Conservation (phyloP, 1,140 invertebrate genomes). For the Aphidius gifuensis region DNA sequence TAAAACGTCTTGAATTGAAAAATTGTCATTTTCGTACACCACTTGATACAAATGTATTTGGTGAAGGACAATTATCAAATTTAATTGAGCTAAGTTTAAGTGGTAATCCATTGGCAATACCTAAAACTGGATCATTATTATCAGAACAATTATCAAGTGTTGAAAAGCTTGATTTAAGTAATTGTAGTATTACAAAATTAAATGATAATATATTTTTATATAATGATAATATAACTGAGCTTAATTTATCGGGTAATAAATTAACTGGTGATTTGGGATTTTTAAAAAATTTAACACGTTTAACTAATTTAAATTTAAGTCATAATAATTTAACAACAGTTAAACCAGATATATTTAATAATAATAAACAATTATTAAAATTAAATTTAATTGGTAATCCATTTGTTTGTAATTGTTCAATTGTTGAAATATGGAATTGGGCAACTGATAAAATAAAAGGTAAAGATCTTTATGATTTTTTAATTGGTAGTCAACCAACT, state of each 20-base stretch:
- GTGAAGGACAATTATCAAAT: slow-evolving; percentile 63
- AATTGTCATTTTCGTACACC: slow-evolving; percentile 65
- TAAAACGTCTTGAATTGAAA: slow-evolving; percentile 67
- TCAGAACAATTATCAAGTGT: slow-evolving; percentile 64
- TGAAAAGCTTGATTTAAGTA: slow-evolving; percentile 64
- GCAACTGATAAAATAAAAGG: slow-evolving; percentile 53
- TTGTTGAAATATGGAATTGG: slow-evolving; percentile 72
- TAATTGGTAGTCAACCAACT: slow-evolving; percentile 59
- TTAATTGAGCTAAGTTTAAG: slow-evolving; percentile 67
- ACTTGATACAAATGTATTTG: slow-evolving; percentile 65
- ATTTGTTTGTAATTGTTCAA: slow-evolving; percentile 67
- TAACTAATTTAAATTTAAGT: slow-evolving; percentile 65
- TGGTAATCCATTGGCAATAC: slow-evolving; percentile 65
- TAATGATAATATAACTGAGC: slow-evolving; percentile 62
- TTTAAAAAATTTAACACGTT: slow-evolving; percentile 57
- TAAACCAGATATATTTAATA: slow-evolving; percentile 56
- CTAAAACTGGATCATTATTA: slow-evolving; percentile 58
- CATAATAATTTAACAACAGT: slow-evolving; percentile 64
- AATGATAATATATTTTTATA: slow-evolving; percentile 62
- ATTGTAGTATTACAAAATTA: slow-evolving; percentile 62
- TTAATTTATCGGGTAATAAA: slow-evolving; percentile 64
- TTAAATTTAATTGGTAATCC: slow-evolving; percentile 68
- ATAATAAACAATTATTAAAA: slow-evolving; percentile 58
- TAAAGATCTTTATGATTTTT: slow-evolving; percentile 63
- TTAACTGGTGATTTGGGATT: slow-evolving; percentile 58